phyloP scores from a whole-genome alignment of 2,113 vertebrate species.

The Indicator maculatus region DNA sequence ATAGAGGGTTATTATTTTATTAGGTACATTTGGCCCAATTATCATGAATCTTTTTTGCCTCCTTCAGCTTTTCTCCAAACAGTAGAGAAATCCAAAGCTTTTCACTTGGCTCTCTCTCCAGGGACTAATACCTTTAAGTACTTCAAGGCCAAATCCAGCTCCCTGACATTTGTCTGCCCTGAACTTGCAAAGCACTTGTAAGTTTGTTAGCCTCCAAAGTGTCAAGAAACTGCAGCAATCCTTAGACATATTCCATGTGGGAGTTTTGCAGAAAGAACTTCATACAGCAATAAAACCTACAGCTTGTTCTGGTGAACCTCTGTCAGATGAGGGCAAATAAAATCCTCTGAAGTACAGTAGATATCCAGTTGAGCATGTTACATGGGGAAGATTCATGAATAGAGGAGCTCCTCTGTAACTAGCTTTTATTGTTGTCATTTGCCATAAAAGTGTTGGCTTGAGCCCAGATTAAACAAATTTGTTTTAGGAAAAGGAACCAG shows the following conservation, averaged over 20 bases:
- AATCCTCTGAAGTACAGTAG: background rate
- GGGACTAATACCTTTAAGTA: constrained; percentile 31
- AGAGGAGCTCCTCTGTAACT: background rate
- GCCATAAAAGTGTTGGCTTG: background rate
- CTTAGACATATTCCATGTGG: constrained; percentile 27
- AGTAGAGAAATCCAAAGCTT: constrained; percentile 21
- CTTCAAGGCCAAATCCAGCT: constrained; percentile 12
- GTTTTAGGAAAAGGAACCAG: background rate
- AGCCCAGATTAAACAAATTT: background rate
- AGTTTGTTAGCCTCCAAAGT: constrained; percentile 36
- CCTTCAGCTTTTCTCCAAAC: constrained; percentile 13
- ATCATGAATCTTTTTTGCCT: background rate
- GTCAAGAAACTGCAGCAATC: constrained; percentile 15
- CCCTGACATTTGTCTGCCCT: constrained; percentile 48
- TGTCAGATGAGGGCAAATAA: constrained; percentile 31
- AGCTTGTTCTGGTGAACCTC: constrained; percentile 9
- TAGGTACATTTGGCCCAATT: constrained; percentile 3
- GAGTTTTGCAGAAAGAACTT: constrained; percentile 29
- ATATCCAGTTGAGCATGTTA: background rate
- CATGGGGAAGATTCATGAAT: background rate
- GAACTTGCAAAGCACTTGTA: background rate
- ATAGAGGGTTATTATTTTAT: background rate
- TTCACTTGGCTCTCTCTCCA: background rate
- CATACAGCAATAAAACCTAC: constrained; percentile 1
- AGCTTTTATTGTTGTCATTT: background rate